Evolutionary conservation across 2,113 vertebrate species (phyloP).

Genomic region (Lonchura striata): DNA sequence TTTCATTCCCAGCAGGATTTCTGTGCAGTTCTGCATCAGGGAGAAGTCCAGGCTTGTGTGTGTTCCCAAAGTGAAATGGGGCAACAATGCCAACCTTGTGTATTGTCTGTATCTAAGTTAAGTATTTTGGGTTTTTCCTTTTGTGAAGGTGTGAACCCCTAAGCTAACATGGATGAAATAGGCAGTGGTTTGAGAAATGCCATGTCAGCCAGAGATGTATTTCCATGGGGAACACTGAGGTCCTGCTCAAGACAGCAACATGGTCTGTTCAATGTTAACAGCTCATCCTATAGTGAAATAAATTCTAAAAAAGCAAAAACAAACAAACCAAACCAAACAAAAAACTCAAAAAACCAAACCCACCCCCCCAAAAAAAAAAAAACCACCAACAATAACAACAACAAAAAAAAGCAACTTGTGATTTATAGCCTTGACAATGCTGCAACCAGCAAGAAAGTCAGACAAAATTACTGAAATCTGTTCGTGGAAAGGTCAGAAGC

Average conservation of each 20-base stretch:
- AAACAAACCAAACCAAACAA: not conserved
- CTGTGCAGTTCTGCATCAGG: rapidly evolving
- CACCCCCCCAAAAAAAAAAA: too few species aligned
- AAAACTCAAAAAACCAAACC: too few species aligned
- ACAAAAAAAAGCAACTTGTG: too few species aligned
- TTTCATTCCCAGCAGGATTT: not conserved
- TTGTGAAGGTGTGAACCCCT: not conserved
- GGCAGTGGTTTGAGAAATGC: not conserved
- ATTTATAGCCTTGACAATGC: not conserved
- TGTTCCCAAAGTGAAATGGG: not conserved
- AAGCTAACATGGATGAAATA: not conserved
- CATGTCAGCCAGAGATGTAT: not conserved
- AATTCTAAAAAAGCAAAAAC: not conserved
- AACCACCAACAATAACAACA: not conserved
- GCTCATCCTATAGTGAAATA: rapidly evolving
- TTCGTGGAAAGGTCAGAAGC: not conserved
- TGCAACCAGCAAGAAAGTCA: not conserved
- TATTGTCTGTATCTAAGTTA: not conserved
- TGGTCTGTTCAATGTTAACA: not conserved
- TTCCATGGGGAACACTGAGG: not conserved
- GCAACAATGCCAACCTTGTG: not conserved
- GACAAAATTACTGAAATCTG: not conserved
- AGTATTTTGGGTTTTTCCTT: not conserved
- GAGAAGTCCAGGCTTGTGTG: not conserved
- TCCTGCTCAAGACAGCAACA: not conserved